Evolutionary conservation across 2,888 invertebrate species (phyloP), one percentile per base, ranked within the genome.

Genomic region (Amblyteles armatorius): DNA sequence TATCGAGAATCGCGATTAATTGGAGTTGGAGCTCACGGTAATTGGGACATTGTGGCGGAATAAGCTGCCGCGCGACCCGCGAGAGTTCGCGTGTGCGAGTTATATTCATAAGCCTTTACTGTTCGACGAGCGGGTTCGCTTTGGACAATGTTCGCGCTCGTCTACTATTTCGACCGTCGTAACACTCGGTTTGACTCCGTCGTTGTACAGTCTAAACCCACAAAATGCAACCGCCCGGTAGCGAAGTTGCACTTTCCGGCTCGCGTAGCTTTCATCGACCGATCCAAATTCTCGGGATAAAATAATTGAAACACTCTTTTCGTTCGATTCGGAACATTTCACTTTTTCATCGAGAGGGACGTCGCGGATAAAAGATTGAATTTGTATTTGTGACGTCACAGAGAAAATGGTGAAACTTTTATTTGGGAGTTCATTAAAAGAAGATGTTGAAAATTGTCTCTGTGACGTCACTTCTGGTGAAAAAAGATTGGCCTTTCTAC

Each of bases 11-110:
- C 11, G 78, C 50, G 63, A 84, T 79, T 79, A 84, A 84, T 82
- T 84, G 71, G 84, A 71, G 65, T 68, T 68, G 65, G 65, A 40
- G 40, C 48, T 48, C 72, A 50, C 69, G 57, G 74, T 82, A 79
- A 84, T 84, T 74, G 82, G 78, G 33, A 84, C 81, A 69, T 81
- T 29, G 73, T 57, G 77, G 72, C 40, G 81, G 44, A 60, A 71
- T 65, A 74, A 68, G 63, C 73, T 22, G 19, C 50, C 57, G 60
- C 48, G 68, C 44, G 68, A 13, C 50, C 48, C 44, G 63, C 72
- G 63, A 73, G 16, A 68, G 73, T 73, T 81, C 69, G n/a, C 63
- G 16, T 29, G 33, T 0, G 5, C 63, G 13, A 63, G 22, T 26
- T 29, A 60, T 60, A 29, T 60, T 16, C 26, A 16, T 29, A 29